Evolutionary conservation across 2,113 vertebrate species (phyloP), one percentile per base, ranked within the genome.

Genomic region (Stigmatopora nigra): DNA sequence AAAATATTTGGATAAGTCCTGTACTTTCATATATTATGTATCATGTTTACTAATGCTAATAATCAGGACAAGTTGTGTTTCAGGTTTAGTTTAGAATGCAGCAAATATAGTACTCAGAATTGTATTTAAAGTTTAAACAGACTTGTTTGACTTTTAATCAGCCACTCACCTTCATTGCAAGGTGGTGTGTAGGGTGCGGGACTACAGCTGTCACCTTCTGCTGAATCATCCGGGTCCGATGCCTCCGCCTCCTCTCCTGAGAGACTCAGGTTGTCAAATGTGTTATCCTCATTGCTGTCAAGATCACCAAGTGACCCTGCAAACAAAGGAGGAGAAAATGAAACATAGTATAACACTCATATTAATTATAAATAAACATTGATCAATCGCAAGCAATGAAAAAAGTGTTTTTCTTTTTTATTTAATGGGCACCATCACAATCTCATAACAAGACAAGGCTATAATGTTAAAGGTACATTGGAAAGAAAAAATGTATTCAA

Each of bases 251-350:
- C 92, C 60, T 87, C 89, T 61, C 93, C 93, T 0, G 82, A 90
- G 17, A 89, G 84, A 85, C 90, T 91, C 53, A 57, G 73, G 60
- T 89, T 90, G 36, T 86, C 86, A 0, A 60, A 69, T 0, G 61
- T 81, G 51, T 82, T 81, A 0, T 94, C 93, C 47, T 96, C 93
- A 0, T 87, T 70, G 7, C 89, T 88, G 56, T 94, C 94, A 72
- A 95, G 93, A 7, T 94, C 93, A 58, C 93, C 93, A 5, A 94
- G 86, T 82, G 93, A 91, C 82, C 95, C 95, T 98, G 89, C 0
- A 1, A 9, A 16, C 12, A 65, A 49, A 64, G 2, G 49, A 12
- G 52, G 7, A 61, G 31, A 11, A 25, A 45, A 22, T 5, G 4
- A 22, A 1, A 60, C 4, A 59, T 4, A 15, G 1, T 5, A 5